phyloP scores from a whole-genome alignment of 2,797 vertebrate genomes.

The Zalophus californianus region DNA sequence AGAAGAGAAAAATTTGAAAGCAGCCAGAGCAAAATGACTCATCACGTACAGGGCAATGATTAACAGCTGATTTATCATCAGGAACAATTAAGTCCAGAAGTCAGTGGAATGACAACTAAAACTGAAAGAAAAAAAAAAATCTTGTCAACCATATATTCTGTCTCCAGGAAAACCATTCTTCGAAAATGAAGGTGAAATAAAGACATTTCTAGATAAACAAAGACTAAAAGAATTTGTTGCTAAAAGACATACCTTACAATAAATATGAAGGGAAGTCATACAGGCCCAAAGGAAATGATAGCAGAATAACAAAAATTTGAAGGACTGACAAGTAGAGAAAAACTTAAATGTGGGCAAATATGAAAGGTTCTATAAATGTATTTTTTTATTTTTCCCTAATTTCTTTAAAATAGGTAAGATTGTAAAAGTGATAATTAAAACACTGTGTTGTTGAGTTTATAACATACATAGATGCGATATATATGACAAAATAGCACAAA shows the following conservation, averaged over 20 bases:
- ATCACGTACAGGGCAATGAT: neutral
- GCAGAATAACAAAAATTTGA: neutral
- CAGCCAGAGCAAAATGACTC: neutral
- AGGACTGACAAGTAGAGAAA: neutral
- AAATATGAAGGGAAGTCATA: neutral
- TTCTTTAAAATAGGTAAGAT: neutral
- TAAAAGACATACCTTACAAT: neutral
- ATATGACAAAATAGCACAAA: neutral
- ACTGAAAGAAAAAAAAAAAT: neutral
- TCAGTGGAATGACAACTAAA: constrained; percentile 2
- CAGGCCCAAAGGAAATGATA: neutral
- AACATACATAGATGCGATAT: neutral
- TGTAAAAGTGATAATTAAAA: constrained; percentile 18
- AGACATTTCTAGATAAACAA: constrained; percentile 41
- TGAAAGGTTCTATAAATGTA: neutral
- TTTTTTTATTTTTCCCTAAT: neutral
- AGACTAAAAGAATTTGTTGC: neutral
- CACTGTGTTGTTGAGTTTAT: neutral
- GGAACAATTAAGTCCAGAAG: neutral
- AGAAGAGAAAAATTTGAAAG: constrained; percentile 16
- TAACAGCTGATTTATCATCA: neutral
- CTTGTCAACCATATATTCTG: neutral
- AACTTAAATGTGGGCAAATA: neutral
- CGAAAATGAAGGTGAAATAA: constrained; percentile 35
- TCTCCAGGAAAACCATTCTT: neutral